phyloP scores from a whole-genome alignment of 1,140 invertebrate species.

The Temnothorax nylanderi region DNA sequence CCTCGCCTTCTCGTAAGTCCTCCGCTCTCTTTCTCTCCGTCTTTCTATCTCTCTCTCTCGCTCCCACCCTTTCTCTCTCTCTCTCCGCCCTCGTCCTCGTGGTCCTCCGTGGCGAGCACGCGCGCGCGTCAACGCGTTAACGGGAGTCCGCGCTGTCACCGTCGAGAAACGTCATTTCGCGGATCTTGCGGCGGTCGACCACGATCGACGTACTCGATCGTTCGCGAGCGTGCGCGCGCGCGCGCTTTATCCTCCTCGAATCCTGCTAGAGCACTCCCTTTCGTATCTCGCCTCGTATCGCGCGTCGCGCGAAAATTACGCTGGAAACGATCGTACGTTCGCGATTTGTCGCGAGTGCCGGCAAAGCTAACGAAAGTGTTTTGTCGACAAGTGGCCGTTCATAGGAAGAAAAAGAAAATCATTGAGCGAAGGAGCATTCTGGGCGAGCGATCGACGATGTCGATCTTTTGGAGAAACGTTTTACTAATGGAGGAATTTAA shows the following conservation, averaged over 20 bases:
- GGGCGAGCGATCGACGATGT: neutral
- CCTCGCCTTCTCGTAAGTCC: slow-evolving; percentile 34
- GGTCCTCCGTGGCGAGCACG: slow-evolving; percentile 5
- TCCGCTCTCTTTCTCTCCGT: slow-evolving; percentile 30
- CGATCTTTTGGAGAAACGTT: neutral
- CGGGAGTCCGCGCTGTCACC: slow-evolving; percentile 61
- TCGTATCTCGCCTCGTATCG: neutral
- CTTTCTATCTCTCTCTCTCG: neutral
- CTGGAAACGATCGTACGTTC: neutral
- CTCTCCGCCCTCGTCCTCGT: slow-evolving; percentile 50
- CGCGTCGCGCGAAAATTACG: neutral
- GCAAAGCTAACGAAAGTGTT: neutral
- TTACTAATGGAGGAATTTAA: neutral
- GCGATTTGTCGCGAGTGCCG: slow-evolving; percentile 30
- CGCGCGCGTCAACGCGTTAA: slow-evolving; percentile 59
- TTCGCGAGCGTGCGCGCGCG: neutral
- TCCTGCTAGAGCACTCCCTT: neutral
- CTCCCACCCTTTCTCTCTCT: neutral
- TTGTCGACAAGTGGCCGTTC: neutral
- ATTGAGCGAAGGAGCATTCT: neutral
- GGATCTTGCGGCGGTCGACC: slow-evolving; percentile 27
- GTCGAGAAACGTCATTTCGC: slow-evolving; percentile 50
- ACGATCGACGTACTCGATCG: slow-evolving; percentile 37
- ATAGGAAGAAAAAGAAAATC: neutral
- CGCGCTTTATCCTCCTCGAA: neutral